phyloP scores from a whole-genome alignment of 1,140 invertebrate genomes.

The Lepidurus arcticus region DNA sequence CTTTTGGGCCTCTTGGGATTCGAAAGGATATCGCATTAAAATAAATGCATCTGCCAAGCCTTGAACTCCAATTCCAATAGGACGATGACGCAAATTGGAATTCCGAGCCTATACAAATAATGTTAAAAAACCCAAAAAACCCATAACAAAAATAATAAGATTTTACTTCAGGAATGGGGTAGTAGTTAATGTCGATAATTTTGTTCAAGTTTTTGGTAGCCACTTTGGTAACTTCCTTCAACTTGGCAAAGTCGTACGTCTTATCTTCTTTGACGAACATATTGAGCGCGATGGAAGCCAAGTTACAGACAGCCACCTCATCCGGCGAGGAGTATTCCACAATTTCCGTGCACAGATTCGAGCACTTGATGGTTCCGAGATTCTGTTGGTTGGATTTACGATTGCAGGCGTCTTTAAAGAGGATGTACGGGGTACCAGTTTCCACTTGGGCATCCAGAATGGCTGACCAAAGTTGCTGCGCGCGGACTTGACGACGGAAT shows the following conservation, averaged over 20 bases:
- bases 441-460: slow-evolving; percentile 95
- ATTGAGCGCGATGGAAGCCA: slow-evolving; percentile 96
- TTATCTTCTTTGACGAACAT: slow-evolving; percentile 78
- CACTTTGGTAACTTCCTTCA: slow-evolving; percentile 82
- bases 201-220: slow-evolving; percentile 92
- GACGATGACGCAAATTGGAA: slow-evolving; percentile 88
- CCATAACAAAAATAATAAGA: not conserved
- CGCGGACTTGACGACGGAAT: slow-evolving; percentile 69
- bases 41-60: slow-evolving; percentile 96
- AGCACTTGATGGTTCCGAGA: slow-evolving; percentile 96
- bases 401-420: slow-evolving; percentile 97
- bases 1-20: slow-evolving; percentile 72
- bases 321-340: slow-evolving; percentile 85
- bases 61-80: slow-evolving; percentile 93
- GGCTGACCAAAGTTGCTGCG: slow-evolving; percentile 86
- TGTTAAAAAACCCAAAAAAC: not conserved
- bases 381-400: slow-evolving; percentile 97
- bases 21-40: slow-evolving; percentile 88
- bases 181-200: slow-evolving; percentile 95
- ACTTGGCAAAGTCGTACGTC: slow-evolving; percentile 81
- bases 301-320: slow-evolving; percentile 96
- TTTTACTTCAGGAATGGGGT: slow-evolving; percentile 82
- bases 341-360: slow-evolving; percentile 97
- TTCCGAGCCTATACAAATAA: slow-evolving; percentile 52
- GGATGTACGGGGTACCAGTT: slow-evolving; percentile 97